Evolutionary conservation across 2,113 vertebrate species (phyloP).

Genomic region (Vulpes vulpes): DNA sequence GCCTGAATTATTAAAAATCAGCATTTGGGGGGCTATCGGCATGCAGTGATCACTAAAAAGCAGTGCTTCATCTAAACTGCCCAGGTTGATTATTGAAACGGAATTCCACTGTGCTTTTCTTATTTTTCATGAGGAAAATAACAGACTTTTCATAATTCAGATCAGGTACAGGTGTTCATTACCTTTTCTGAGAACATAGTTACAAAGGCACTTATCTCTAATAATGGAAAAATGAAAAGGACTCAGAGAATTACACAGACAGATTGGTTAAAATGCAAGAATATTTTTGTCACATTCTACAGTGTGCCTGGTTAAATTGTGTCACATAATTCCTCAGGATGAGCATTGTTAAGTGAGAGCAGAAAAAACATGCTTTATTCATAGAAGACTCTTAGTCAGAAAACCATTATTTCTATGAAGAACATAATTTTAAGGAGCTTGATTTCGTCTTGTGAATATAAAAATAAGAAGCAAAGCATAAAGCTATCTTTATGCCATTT

Average conservation of each 20-base stretch:
- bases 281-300: constrained; percentile 51
- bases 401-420: constrained; percentile 56
- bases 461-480: constrained; percentile 26
- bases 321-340: constrained; percentile 42
- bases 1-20: constrained; percentile 23
- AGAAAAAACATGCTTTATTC: constrained; percentile 37
- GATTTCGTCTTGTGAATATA: constrained; percentile 51
- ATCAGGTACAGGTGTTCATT: constrained; percentile 69
- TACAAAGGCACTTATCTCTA: constrained; percentile 67
- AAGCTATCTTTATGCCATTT: constrained; percentile 3
- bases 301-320: constrained; percentile 43
- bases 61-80: background rate
- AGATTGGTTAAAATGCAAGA: constrained; percentile 66
- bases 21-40: background rate
- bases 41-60: background rate
- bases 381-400: constrained; percentile 29
- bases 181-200: constrained; percentile 62
- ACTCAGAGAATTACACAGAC: constrained; percentile 69
- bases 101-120: constrained; percentile 23
- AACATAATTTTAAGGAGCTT: constrained; percentile 48
- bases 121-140: constrained; percentile 46
- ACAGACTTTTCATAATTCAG: constrained; percentile 58
- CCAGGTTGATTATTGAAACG: background rate
- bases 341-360: constrained; percentile 38
- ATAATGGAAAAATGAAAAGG: constrained; percentile 67